Evolutionary conservation across 2,113 vertebrate genomes (phyloP), one percentile per base, ranked within the genome.

Genomic region (Gymnocephalus cernua): DNA sequence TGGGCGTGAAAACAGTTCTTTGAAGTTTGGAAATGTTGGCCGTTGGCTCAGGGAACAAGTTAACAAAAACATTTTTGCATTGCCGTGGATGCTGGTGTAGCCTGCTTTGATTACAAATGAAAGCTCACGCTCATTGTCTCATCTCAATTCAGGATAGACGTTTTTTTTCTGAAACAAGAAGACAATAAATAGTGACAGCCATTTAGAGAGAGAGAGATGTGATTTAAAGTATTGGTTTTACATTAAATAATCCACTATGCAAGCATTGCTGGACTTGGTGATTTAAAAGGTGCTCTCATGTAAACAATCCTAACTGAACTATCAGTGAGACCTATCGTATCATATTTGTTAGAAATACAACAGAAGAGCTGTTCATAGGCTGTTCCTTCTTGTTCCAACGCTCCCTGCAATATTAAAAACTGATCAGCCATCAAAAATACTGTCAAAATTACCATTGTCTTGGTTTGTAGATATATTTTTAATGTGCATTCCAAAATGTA

Each of bases 1-100:
- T 92, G 89, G 89, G 92, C 41, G 79, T 90, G 74, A 90, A 89
- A 92, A 77, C 66, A 53, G 27, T 79, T 84, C 88, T 92, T 91
- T 93, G 85, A 93, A 87, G 85, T 86, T 77, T 66, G 82, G 79
- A 87, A 86, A 80, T 89, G 83, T 90, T 83, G 86, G 77, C 91
- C 72, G 72, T 80, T 65, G 84, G 82, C 86, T 85, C 47, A 54
- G 77, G 89, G 83, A 87, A 87, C 80, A 83, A 87, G 80, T 87
- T 83, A 86, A 89, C 74, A 83, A 85, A 88, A 88, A 79, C 62
- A 56, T 53, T 74, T 72, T 80, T 70, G 84, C 74, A 68, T 84
- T 67, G 72, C 58, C 19, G 48, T n/a, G 66, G 65, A 80, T 77
- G 79, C 71, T 61, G 35, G 38, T 45, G 62, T 51, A 48, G 69